phyloP scores from a whole-genome alignment of 2,797 vertebrate genomes.

The Distichodus sexfasciatus region DNA sequence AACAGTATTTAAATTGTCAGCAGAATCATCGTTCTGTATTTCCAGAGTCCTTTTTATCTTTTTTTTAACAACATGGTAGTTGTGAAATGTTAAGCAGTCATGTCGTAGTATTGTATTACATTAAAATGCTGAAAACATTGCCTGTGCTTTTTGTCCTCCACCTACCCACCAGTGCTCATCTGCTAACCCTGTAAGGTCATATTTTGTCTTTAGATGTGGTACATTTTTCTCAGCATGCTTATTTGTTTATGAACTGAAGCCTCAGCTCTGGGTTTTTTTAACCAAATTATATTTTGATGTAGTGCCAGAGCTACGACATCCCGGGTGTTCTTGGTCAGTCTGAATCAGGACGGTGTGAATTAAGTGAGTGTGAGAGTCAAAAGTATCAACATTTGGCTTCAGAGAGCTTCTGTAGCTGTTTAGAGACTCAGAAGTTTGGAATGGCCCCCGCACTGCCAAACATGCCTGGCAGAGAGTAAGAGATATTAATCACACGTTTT shows the following conservation, averaged over 20 bases:
- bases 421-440: neutral
- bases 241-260: too few relatives aligned
- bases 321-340: too few relatives aligned
- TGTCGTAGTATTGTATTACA: slow-evolving; percentile 39
- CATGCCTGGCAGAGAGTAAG: neutral
- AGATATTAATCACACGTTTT: neutral
- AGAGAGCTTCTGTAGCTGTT: neutral
- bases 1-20: slow-evolving; percentile 22
- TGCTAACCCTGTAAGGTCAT: too few relatives aligned
- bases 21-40: slow-evolving; percentile 19
- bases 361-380: too few relatives aligned
- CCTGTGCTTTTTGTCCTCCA: slow-evolving; percentile 2
- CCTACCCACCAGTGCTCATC: neutral
- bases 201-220: too few relatives aligned
- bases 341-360: too few relatives aligned
- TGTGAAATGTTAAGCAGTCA: slow-evolving; percentile 31
- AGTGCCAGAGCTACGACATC: too few relatives aligned
- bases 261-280: too few relatives aligned
- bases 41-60: slow-evolving; percentile 27
- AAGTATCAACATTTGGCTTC: neutral
- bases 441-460: neutral
- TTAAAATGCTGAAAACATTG: slow-evolving; percentile 33
- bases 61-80: slow-evolving; percentile 56
- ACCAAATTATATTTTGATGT: too few relatives aligned
- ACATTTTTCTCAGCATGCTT: too few relatives aligned